Base-by-base conservation (phyloP, 2,888 invertebrate genomes). In the Gymnocheta viridis region DNA sequence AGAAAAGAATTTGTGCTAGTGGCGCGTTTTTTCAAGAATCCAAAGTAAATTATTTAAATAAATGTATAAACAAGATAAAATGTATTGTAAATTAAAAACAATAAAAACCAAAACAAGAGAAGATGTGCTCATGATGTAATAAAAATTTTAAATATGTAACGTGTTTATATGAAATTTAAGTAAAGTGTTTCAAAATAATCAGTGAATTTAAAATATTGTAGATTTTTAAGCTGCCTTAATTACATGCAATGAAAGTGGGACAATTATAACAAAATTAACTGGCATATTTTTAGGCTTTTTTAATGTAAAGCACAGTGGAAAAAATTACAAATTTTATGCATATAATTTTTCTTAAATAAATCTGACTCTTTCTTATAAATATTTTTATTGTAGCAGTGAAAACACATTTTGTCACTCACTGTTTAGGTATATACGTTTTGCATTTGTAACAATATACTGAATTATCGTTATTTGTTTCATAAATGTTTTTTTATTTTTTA, bases 381-480 rank as follows among this genome's bases (percentile, higher is more conserved):
- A 10, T n/a, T 17, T 60, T 7, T 49, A 5, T 3, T 22, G 9
- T 49, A 49, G 3, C 3, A 4, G 12, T 24, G 49, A 12, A 24
- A n/a, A 17, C 14, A 54, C 9, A 56, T 17, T 60, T 35, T 56
- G n/a, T 24, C 12, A 22, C 14, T n/a, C 22, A 35, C n/a, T 70
- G 19, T 41, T 60, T 12, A 41, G 22, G 24, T 4, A 32, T 22
- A 27, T n/a, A 24, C 32, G 32, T 35, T 49, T 49, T 41, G 22
- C 24, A 56, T 44, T 44, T 38, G 1, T 2, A 47, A 2, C 9
- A n/a, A n/a, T n/a, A n/a, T 41, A 7, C 14, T 41, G 7, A 19
- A 17, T 70, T 44, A 56, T 38, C 27, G 24, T 74, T 22, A 22
- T 74, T 41, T n/a, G n/a, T n/a, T n/a, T n/a, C n/a, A 29, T 29